phyloP scores from a whole-genome alignment of 2,797 vertebrate species.

The Pteronotus mesoamericanus region DNA sequence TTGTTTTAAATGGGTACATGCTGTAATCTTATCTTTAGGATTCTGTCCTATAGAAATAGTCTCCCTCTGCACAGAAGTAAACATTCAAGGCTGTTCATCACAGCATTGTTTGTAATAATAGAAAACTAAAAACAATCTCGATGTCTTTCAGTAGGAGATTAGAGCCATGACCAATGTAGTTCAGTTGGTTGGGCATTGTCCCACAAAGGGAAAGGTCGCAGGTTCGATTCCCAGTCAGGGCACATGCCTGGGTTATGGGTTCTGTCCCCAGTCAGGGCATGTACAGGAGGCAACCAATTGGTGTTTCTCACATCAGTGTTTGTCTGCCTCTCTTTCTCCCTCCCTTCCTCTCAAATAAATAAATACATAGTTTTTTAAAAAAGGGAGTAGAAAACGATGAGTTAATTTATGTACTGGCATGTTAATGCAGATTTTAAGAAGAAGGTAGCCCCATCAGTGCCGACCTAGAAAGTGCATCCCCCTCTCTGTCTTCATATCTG shows the following conservation, averaged over 20 bases:
- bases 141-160: neutral
- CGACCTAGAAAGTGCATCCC: neutral
- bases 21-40: neutral
- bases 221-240: too few species aligned
- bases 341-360: too few species aligned
- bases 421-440: neutral
- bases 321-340: too few species aligned
- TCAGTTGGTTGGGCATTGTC: too few species aligned
- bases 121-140: neutral
- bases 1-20: neutral
- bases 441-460: neutral
- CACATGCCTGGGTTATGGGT: too few species aligned
- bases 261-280: too few species aligned
- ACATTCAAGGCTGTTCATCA: neutral
- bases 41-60: neutral
- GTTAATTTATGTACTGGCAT: neutral
- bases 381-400: neutral
- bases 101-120: neutral
- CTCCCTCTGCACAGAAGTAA: neutral
- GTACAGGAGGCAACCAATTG: too few species aligned
- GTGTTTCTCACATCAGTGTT: too few species aligned
- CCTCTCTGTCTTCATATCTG: neutral
- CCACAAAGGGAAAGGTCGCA: too few species aligned
- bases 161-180: too few species aligned
- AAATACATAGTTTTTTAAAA: too few species aligned